phyloP scores from a whole-genome alignment of 2,888 invertebrate species.

The Drosophila formosana region DNA sequence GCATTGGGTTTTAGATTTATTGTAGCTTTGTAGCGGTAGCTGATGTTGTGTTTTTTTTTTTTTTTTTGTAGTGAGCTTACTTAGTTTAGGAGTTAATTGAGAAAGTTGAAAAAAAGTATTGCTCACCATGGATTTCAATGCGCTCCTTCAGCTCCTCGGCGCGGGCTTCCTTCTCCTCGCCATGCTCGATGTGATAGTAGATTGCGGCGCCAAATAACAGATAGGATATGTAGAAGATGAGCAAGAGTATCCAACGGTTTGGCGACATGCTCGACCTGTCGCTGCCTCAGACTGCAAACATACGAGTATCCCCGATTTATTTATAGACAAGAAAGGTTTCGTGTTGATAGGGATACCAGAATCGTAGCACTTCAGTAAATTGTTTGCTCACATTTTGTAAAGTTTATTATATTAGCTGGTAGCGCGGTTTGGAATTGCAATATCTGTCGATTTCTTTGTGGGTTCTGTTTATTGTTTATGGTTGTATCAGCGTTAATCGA shows the following conservation, averaged over 20 bases:
- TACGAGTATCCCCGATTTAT: conserved; percentile 2
- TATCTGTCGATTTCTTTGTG: conserved; percentile 23
- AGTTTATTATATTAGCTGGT: not conserved
- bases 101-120: not conserved
- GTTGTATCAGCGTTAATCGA: conserved; percentile 66
- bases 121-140: conserved; percentile 89
- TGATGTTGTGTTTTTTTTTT: not conserved
- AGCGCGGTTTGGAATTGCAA: conserved; percentile 28
- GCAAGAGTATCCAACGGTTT: conserved; percentile 91
- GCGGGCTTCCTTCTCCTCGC: conserved; percentile 88
- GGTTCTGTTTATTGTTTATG: conserved; percentile 53
- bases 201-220: conserved; percentile 93
- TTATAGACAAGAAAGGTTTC: not conserved
- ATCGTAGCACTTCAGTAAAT: conserved; percentile 33
- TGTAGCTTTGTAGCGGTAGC: conserved; percentile 10
- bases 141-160: conserved; percentile 88
- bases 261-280: conserved; percentile 88
- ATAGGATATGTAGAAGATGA: conserved; percentile 91
- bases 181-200: conserved; percentile 93
- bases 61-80: not conserved
- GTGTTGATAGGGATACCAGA: not conserved
- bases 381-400: conserved; percentile 35
- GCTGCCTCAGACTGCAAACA: conserved; percentile 48
- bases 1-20: not conserved
- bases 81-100: not conserved